These are phyloP conservation scores for Philotrypesis tridentata DNA, from an alignment of 1,140 invertebrate species.

Conservation along the genomic window DNA sequence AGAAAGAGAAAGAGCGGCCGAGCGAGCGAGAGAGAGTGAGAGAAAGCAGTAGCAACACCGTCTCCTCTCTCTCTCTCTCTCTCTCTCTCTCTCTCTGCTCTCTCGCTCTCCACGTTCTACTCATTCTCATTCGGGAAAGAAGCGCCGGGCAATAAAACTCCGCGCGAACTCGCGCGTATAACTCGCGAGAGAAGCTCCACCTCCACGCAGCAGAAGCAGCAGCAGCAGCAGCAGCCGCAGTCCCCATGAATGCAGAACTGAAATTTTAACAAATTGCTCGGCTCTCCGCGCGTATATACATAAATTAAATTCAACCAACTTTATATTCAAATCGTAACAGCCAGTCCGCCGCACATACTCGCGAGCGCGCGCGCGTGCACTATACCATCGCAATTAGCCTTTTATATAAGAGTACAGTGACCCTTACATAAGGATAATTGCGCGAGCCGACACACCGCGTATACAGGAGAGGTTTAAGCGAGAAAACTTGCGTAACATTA, in stretches of 20 bases:
- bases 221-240: not conserved
- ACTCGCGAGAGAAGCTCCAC: not conserved
- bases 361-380: not conserved
- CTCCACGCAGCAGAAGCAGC: not conserved
- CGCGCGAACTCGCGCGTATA: not conserved
- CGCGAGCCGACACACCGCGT: no score
- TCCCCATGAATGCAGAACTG: not conserved
- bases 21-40: no score
- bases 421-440: constrained; percentile 47
- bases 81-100: no score
- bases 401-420: constrained; percentile 44
- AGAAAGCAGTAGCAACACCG: no score
- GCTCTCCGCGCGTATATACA: not conserved
- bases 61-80: no score
- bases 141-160: not conserved
- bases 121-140: not conserved
- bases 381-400: constrained; percentile 28
- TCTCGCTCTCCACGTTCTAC: not conserved
- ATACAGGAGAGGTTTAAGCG: constrained; percentile 4
- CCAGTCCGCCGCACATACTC: not conserved
- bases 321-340: constrained; percentile 22
- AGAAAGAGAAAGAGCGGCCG: no score
- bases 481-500: constrained; percentile 38
- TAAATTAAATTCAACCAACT: constrained; percentile 32
- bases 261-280: not conserved